Percentiles rank a stretch among this genome's conserved stretches.
phyloP scores from a whole-genome alignment of 2,888 invertebrate species.

The Belgica antarctica region DNA sequence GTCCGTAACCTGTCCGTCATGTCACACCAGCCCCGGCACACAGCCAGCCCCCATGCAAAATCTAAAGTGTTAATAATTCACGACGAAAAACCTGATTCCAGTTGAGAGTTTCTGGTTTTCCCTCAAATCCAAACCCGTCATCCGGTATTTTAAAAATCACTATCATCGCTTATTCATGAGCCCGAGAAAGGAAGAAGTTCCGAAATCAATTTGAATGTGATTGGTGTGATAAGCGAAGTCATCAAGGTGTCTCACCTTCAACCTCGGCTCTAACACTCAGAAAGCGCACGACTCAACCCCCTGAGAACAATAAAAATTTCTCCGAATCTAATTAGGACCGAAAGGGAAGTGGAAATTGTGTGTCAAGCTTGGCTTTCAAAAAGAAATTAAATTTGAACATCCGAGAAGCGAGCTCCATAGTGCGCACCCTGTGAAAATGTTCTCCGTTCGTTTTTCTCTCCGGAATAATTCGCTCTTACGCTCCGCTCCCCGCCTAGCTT shows the following conservation, averaged over 20 bases:
- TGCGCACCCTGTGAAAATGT: slow-evolving; percentile 38
- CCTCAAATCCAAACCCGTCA: too few species aligned
- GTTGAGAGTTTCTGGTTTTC: neutral
- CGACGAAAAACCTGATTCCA: neutral
- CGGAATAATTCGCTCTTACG: slow-evolving; percentile 31
- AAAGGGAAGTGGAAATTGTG: too few species aligned
- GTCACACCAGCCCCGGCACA: neutral
- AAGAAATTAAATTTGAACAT: too few species aligned
- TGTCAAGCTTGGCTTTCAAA: too few species aligned
- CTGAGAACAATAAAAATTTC: too few species aligned
- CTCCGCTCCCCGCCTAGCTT: slow-evolving; percentile 32
- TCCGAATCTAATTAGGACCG: too few species aligned
- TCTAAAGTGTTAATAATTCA: slow-evolving; percentile 37
- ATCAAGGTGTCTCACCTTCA: neutral
- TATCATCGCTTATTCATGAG: neutral
- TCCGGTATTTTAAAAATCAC: slow-evolving; percentile 2
- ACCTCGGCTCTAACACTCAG: too few species aligned
- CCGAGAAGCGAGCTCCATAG: too few species aligned
- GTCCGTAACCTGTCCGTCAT: slow-evolving; percentile 44
- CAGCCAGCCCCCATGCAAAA: slow-evolving; percentile 13
- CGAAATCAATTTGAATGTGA: neutral
- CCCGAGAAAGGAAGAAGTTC: neutral
- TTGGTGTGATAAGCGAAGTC: neutral
- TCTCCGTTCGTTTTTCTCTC: slow-evolving; percentile 31
- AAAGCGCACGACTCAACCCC: too few species aligned